A percentile compares a stretch with the other conserved stretches of the same genome.
Evolutionary conservation across 2,113 vertebrate species (phyloP).

Genomic region (Boulengeromyrus knoepffleri): DNA sequence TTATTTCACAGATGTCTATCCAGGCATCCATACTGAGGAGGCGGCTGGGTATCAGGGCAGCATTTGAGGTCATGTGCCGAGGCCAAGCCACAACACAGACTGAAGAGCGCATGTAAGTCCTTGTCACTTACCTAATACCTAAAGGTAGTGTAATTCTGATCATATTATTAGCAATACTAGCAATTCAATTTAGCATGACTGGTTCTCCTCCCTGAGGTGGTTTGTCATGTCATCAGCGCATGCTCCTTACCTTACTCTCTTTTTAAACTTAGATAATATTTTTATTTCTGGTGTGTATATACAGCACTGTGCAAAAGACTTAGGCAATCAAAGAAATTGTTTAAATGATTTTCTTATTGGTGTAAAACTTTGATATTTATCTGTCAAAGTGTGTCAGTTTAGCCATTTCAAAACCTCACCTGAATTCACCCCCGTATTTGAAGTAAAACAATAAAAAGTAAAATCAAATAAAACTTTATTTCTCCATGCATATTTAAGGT

Average conservation of each 20-base stretch:
- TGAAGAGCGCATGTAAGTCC: slow-evolving; percentile 20
- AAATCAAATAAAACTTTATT: neutral
- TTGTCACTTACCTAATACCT: neutral
- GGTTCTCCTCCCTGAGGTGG: too few species aligned
- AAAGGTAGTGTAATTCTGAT: neutral
- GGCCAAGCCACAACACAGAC: neutral
- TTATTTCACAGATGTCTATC: slow-evolving; percentile 71
- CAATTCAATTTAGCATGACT: neutral
- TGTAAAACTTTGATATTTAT: neutral
- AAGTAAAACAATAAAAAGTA: neutral
- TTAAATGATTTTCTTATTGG: neutral
- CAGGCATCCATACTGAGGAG: slow-evolving; percentile 85
- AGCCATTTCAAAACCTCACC: neutral
- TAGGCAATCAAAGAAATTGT: neutral
- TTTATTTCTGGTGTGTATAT: neutral
- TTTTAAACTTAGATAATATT: neutral
- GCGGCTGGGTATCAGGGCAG: slow-evolving; percentile 79
- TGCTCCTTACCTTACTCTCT: too few species aligned
- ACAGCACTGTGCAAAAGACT: neutral
- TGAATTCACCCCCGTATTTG: neutral
- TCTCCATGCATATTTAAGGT: neutral
- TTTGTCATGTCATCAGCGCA: too few species aligned
- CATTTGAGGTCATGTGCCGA: slow-evolving; percentile 76
- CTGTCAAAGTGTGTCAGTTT: neutral
- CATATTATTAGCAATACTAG: neutral